Percentiles rank a stretch among this genome's conserved stretches.
Evolutionary conservation across 2,888 invertebrate species (phyloP).

Genomic region (Crepidodera aurea): DNA sequence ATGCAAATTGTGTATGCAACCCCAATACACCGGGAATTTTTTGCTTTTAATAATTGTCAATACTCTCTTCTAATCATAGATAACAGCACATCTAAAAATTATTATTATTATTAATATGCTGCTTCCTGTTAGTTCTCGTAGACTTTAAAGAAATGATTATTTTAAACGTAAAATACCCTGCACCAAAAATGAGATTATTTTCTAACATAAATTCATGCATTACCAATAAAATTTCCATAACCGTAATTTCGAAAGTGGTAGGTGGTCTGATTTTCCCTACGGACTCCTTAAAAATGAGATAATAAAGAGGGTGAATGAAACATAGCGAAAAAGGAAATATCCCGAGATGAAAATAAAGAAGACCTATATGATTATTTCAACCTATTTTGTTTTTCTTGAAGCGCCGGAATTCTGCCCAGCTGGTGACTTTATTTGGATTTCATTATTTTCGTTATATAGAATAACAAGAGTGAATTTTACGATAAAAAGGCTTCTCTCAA

Average conservation of each 20-base stretch:
- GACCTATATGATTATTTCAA: constrained; percentile 12
- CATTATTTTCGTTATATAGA: constrained; percentile 23
- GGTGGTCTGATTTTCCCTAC: constrained; percentile 3
- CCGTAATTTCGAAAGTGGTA: constrained; percentile 11
- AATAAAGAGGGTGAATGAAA: constrained; percentile 6
- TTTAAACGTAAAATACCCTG: background rate
- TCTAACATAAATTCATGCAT: background rate
- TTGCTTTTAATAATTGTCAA: no score
- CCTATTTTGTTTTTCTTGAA: constrained; percentile 21
- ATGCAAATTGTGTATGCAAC: no score
- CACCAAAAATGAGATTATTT: constrained; percentile 4
- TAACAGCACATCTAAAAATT: no score
- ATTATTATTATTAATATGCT: no score
- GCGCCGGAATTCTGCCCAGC: background rate
- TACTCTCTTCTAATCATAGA: no score
- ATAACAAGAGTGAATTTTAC: constrained; percentile 13
- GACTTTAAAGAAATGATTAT: no score
- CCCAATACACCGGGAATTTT: no score
- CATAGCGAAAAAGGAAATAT: constrained; percentile 29
- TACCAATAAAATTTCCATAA: constrained; percentile 14
- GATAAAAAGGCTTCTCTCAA: constrained; percentile 9
- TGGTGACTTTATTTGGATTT: constrained; percentile 20
- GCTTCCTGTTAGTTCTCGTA: no score
- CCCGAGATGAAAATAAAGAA: constrained; percentile 4
- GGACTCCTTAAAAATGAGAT: constrained; percentile 6